A percentile compares a stretch with the other conserved stretches of the same genome.
Evolutionary conservation across 2,888 invertebrate genomes (phyloP).

Genomic region (Miltochrista miniata): DNA sequence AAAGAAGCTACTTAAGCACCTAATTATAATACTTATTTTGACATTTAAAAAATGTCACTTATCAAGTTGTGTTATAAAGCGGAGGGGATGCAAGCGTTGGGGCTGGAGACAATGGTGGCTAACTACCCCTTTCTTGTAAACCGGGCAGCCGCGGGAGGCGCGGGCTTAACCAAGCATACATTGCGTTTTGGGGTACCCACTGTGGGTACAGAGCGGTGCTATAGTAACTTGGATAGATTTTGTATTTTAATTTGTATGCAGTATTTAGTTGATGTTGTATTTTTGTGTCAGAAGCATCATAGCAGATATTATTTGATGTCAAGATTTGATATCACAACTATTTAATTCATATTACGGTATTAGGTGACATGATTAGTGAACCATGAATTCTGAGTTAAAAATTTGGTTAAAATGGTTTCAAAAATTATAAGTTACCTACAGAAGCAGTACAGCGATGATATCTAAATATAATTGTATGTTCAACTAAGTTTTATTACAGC

Average conservation of each 20-base stretch:
- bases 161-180: conserved; percentile 81
- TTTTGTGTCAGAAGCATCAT: too few relatives aligned
- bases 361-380: too few relatives aligned
- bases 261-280: not conserved
- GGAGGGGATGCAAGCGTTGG: conserved; percentile 50
- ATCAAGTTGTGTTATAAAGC: conserved; percentile 44
- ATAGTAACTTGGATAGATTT: conserved; percentile 19
- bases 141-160: conserved; percentile 67
- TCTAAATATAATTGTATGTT: too few relatives aligned
- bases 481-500: too few relatives aligned
- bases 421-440: too few relatives aligned
- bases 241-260: not conserved
- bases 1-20: conserved; percentile 34
- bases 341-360: too few relatives aligned
- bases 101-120: conserved; percentile 79
- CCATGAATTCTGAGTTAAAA: too few relatives aligned
- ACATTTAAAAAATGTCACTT: conserved; percentile 50
- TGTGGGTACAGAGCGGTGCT: conserved; percentile 54
- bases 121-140: conserved; percentile 82
- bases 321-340: too few relatives aligned
- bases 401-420: too few relatives aligned
- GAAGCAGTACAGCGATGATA: too few relatives aligned
- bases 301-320: too few relatives aligned
- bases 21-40: conserved; percentile 43
- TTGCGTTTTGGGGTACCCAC: conserved; percentile 71